phyloP scores from a whole-genome alignment of 2,888 invertebrate species.

The Eulithis testata region DNA sequence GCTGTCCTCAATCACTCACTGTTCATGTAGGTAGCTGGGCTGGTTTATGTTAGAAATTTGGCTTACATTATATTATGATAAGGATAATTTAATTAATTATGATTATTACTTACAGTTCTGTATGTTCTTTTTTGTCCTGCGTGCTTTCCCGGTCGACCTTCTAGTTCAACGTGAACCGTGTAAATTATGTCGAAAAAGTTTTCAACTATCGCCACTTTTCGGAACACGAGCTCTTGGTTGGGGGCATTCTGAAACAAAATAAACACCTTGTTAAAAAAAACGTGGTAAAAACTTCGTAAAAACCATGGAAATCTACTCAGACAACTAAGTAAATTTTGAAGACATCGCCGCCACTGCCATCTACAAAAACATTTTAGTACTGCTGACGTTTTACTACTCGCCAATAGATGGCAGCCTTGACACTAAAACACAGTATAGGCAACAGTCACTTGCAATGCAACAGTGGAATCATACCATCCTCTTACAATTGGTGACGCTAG shows the following conservation, averaged over 20 bases:
- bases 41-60: too few relatives aligned
- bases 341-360: slow-evolving; percentile 40
- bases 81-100: not conserved
- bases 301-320: too few relatives aligned
- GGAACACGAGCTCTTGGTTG: slow-evolving; percentile 90
- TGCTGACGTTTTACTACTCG: slow-evolving; percentile 36
- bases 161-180: slow-evolving; percentile 96
- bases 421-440: too few relatives aligned
- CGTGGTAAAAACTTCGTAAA: too few relatives aligned
- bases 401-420: slow-evolving; percentile 46
- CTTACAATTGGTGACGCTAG: slow-evolving; percentile 40
- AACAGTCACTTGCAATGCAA: too few relatives aligned
- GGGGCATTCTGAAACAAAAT: slow-evolving; percentile 87
- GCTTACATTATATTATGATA: not conserved
- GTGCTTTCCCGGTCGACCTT: slow-evolving; percentile 96
- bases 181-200: slow-evolving; percentile 99
- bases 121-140: slow-evolving; percentile 99
- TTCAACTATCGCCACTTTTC: slow-evolving; percentile 98
- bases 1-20: slow-evolving; percentile 8
- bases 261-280: slow-evolving; percentile 29
- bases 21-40: too few relatives aligned
- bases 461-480: too few relatives aligned
- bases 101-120: slow-evolving; percentile 90
- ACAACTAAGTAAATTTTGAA: too few relatives aligned
- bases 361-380: slow-evolving; percentile 37